Evolutionary conservation across 2,113 vertebrate genomes (phyloP).

Genomic region (Actenoides hombroni): DNA sequence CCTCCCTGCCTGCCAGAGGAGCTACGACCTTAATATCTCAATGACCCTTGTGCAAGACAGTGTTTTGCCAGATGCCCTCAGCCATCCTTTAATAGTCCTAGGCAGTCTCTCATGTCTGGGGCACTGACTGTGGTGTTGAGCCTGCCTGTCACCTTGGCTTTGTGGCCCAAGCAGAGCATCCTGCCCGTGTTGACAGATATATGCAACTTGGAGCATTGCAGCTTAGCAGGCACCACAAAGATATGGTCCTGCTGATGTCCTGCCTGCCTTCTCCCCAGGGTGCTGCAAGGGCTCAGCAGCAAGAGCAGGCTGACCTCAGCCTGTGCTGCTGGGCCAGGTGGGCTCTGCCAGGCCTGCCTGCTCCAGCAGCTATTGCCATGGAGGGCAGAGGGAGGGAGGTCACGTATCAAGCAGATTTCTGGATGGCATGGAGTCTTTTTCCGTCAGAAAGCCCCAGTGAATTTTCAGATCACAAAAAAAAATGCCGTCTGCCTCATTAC

Average conservation of each 20-base stretch:
- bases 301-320: background rate
- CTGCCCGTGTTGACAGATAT: background rate
- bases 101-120: accelerated
- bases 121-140: background rate
- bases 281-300: accelerated
- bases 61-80: background rate
- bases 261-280: background rate
- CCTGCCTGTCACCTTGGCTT: background rate
- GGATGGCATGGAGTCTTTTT: background rate
- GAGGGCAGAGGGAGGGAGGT: background rate
- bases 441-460: background rate
- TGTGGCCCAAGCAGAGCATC: background rate
- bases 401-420: background rate
- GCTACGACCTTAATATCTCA: background rate
- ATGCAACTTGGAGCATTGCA: background rate
- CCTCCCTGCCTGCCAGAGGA: background rate
- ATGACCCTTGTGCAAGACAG: background rate
- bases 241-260: background rate
- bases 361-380: background rate
- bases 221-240: background rate
- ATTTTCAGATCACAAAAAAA: conserved; percentile 6
- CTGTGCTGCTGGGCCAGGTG: background rate
- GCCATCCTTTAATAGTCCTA: background rate
- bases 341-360: background rate
- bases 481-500: conserved; percentile 14